phyloP scores from a whole-genome alignment of 30 jellyfish, hydroid and myxozoan species.

The Sanderia malayensis region DNA sequence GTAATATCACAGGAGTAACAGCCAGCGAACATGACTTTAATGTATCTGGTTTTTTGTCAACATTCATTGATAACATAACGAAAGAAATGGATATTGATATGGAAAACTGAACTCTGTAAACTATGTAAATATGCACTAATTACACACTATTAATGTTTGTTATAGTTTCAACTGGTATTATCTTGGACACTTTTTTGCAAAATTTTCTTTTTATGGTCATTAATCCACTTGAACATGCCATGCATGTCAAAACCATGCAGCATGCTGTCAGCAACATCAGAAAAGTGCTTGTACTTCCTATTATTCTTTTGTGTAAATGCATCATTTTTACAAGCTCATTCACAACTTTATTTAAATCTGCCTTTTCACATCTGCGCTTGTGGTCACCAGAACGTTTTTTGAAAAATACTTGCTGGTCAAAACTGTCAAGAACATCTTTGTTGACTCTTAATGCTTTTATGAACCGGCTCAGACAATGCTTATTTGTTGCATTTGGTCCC shows the following conservation, averaged over 20 bases:
- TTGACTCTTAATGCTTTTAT: slow-evolving; percentile 27
- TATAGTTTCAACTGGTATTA: no score
- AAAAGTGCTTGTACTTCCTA: slow-evolving; percentile 5
- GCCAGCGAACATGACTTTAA: slow-evolving; percentile 18
- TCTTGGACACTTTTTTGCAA: no score
- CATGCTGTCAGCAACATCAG: background rate
- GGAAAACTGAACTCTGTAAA: slow-evolving; percentile 29
- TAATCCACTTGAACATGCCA: slow-evolving; percentile 18
- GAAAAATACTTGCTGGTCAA: slow-evolving; percentile 4
- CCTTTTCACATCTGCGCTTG: background rate
- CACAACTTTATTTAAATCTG: slow-evolving; percentile 9
- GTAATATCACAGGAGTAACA: slow-evolving; percentile 8
- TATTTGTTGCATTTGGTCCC: slow-evolving; percentile 15
- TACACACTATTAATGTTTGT: no score
- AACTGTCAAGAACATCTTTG: slow-evolving; percentile 24
- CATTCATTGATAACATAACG: slow-evolving; percentile 5
- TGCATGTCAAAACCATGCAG: slow-evolving; percentile 13
- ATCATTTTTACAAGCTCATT: background rate
- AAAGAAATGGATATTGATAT: slow-evolving; percentile 10
- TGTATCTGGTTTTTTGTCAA: slow-evolving; percentile 19
- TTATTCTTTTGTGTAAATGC: background rate
- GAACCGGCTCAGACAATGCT: background rate
- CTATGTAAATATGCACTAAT: no score
- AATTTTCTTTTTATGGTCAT: slow-evolving; percentile 8
- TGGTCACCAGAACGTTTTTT: slow-evolving; percentile 38